Evolutionary conservation across 92 coral and sea anemone genomes (phyloP).

Genomic region (Porites lobata): DNA sequence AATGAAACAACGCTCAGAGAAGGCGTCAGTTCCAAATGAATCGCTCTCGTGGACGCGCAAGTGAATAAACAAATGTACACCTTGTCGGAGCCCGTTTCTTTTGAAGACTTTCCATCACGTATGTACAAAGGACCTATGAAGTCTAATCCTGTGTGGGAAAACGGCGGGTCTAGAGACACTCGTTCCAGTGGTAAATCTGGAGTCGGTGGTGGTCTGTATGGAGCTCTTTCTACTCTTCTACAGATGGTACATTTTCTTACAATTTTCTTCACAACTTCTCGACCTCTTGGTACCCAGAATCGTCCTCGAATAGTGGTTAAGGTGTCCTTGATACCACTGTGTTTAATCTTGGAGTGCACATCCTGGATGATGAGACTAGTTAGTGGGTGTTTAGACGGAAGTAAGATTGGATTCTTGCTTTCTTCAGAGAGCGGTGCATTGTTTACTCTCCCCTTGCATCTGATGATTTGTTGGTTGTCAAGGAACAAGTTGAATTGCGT

Average conservation of each 20-base stretch:
- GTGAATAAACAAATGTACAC: slow-evolving; percentile 26
- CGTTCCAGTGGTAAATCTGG: slow-evolving; percentile 29
- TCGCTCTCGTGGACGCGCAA: slow-evolving; percentile 66
- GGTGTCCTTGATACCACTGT: slow-evolving; percentile 73
- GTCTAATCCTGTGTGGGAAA: no score
- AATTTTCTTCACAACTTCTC: slow-evolving; percentile 58
- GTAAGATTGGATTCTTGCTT: slow-evolving; percentile 61
- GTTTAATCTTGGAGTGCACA: slow-evolving; percentile 60
- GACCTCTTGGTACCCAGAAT: slow-evolving; percentile 73
- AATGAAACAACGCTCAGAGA: slow-evolving; percentile 39
- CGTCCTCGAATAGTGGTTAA: slow-evolving; percentile 67
- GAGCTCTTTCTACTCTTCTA: slow-evolving; percentile 51
- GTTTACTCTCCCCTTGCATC: slow-evolving; percentile 30
- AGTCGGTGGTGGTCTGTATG: slow-evolving; percentile 40
- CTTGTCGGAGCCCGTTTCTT: no score
- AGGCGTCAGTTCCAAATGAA: slow-evolving; percentile 53
- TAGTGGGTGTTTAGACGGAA: slow-evolving; percentile 64
- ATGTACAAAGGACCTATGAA: no score
- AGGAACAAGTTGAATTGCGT: slow-evolving; percentile 65
- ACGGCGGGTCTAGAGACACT: no score
- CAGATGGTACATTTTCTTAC: slow-evolving; percentile 1
- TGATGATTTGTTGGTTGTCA: slow-evolving; percentile 8
- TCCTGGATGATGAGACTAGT: slow-evolving; percentile 52
- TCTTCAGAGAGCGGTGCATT: slow-evolving; percentile 56
- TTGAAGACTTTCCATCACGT: no score